phyloP scores from a whole-genome alignment of 2,888 invertebrate genomes.

The Rhaphigaster nebulosa region DNA sequence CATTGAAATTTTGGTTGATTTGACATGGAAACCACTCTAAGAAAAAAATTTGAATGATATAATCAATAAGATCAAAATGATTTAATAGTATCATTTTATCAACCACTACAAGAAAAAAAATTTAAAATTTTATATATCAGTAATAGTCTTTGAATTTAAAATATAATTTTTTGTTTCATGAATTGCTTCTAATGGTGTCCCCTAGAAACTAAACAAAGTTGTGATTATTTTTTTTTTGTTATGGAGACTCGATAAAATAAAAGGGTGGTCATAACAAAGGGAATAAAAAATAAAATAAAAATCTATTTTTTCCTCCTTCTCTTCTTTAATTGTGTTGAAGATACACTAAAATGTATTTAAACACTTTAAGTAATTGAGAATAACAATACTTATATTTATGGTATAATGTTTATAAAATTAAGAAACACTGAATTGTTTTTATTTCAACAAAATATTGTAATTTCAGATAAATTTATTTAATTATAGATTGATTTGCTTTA shows the following conservation, averaged over 20 bases:
- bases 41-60: too few species aligned
- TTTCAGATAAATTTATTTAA: neutral
- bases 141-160: too few species aligned
- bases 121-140: too few species aligned
- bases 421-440: neutral
- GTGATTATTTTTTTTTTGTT: too few species aligned
- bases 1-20: too few species aligned
- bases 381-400: neutral
- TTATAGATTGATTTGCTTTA: neutral
- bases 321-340: constrained; percentile 37
- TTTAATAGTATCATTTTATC: too few species aligned
- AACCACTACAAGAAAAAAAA: too few species aligned
- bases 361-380: neutral
- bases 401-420: neutral
- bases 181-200: too few species aligned
- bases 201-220: too few species aligned
- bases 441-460: neutral
- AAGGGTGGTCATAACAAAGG: neutral
- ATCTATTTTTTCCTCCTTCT: constrained; percentile 28
- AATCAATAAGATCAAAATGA: too few species aligned
- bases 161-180: too few species aligned
- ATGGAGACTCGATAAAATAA: neutral
- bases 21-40: too few species aligned
- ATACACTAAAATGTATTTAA: neutral
- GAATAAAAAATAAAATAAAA: neutral